These are phyloP conservation scores for Pseudotriccus pelzelni DNA, from an alignment of 2,797 vertebrate species.

Conservation along the genomic window DNA sequence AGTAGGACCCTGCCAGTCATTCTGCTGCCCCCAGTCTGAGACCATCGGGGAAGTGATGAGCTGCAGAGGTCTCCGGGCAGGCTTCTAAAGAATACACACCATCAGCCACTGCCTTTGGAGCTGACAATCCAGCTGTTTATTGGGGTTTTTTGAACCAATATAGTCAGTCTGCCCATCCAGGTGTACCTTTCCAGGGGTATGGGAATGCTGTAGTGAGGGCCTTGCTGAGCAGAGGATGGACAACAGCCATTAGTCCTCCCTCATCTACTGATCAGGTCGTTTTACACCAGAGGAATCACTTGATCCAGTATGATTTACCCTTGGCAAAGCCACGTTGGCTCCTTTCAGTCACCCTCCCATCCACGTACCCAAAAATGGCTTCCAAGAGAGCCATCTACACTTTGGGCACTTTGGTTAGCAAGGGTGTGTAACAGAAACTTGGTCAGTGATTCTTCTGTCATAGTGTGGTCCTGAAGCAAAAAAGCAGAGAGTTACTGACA, in stretches of 20 bases:
- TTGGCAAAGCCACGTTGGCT: not conserved
- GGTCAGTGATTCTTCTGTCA: not conserved
- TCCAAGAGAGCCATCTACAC: rapidly evolving
- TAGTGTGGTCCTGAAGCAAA: not conserved
- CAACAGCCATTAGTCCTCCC: not conserved
- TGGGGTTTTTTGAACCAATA: not conserved
- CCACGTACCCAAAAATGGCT: not conserved
- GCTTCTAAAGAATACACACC: not conserved
- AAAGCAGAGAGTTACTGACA: not conserved
- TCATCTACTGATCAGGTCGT: not conserved
- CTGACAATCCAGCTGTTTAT: not conserved
- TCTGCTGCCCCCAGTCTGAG: not conserved
- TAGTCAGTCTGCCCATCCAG: not conserved
- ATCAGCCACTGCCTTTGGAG: not conserved
- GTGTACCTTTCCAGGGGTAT: not conserved
- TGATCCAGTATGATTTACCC: not conserved
- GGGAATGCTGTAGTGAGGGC: not conserved
- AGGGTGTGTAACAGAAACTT: not conserved
- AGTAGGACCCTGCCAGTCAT: not conserved
- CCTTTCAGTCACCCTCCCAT: not conserved
- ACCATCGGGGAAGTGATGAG: not conserved
- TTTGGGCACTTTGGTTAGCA: not conserved
- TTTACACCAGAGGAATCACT: not conserved
- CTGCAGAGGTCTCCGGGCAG: not conserved
- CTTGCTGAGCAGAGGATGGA: not conserved